These are phyloP conservation scores for Baccha elongata DNA, from an alignment of 2,888 invertebrate genomes.

Conservation along the genomic window DNA sequence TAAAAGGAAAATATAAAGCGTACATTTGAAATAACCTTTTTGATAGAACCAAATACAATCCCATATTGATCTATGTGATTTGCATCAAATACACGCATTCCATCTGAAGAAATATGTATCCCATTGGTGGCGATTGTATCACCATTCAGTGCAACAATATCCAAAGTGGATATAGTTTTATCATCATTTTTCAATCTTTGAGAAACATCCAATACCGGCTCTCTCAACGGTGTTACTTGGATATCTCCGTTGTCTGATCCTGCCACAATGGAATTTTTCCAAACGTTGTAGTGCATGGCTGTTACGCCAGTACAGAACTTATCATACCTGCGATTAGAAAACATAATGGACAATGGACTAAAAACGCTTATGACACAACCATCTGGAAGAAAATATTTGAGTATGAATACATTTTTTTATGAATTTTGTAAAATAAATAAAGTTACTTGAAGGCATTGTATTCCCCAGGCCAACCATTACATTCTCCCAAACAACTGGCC, in stretches of 20 bases:
- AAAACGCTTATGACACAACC: slow-evolving; percentile 65
- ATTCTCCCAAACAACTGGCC: slow-evolving; percentile 80
- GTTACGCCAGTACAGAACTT: slow-evolving; percentile 74
- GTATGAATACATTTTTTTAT: not conserved
- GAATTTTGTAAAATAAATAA: not conserved
- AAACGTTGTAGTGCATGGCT: slow-evolving; percentile 76
- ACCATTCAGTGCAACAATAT: slow-evolving; percentile 75
- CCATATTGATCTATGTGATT: slow-evolving; percentile 78
- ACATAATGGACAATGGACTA: slow-evolving; percentile 75
- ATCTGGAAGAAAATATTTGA: slow-evolving; percentile 28
- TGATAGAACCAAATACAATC: slow-evolving; percentile 76
- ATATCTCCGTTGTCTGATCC: slow-evolving; percentile 79
- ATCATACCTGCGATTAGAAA: slow-evolving; percentile 73
- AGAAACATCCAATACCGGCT: slow-evolving; percentile 75
- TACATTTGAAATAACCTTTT: slow-evolving; percentile 51
- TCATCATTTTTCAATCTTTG: slow-evolving; percentile 46
- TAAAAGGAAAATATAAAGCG: not conserved
- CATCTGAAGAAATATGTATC: slow-evolving; percentile 20
- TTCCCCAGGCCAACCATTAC: slow-evolving; percentile 75
- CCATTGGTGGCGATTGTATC: not conserved
- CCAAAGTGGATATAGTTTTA: slow-evolving; percentile 74
- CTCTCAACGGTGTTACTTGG: slow-evolving; percentile 74
- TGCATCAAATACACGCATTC: slow-evolving; percentile 67
- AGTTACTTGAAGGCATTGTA: slow-evolving; percentile 76
- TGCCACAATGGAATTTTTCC: slow-evolving; percentile 74